Evolutionary conservation across 2,113 vertebrate species (phyloP), one percentile per base, ranked within the genome.

Genomic region (Tor tambroides): DNA sequence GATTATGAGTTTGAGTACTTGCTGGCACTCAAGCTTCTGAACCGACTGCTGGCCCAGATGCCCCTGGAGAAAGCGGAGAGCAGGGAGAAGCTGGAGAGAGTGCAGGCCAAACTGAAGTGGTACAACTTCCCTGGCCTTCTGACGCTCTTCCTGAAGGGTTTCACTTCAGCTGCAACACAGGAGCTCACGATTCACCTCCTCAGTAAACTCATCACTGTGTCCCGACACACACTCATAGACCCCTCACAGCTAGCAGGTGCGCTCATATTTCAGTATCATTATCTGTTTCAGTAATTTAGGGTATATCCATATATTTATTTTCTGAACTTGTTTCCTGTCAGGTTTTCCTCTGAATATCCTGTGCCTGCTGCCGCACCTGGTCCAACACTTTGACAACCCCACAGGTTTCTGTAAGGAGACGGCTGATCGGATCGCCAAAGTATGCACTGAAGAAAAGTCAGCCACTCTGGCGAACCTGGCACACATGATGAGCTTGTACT

Each of bases 1-100:
- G 98, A 99, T 94, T 99, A 99, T 1, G 98, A 99, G 88, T 99
- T 98, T 49, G 98, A 99, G 93, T 99, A 99, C 89, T 95, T 99
- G 92, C 92, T 99, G 91, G 98, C 98, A 4, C 96, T 99, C 91
- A 96, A 96, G 88, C 94, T 99, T 0, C 96, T 99, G 38, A 99
- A 99, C 94, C 97, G 97, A 91, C 96, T 99, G 89, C 96, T 99
- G 74, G 95, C 96, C 86, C 98, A 99, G 84, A 93, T 99, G 93
- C 97, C 98, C 83, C 94, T 99, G 95, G 98, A 99, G 88, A 97
- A 96, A 21, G 94, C 92, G 0, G 98, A 99, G 91, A 98, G 97
- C 93, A 91, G 98, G 56, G 97, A 99, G 83, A 96, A 96, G 90
- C 96, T 99, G 90, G 97, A 99, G 92, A 95, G 91, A 0, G 95